Evolutionary conservation across 2,797 vertebrate species (phyloP), one percentile per base, ranked within the genome.

Genomic region (Remorina albescens): DNA sequence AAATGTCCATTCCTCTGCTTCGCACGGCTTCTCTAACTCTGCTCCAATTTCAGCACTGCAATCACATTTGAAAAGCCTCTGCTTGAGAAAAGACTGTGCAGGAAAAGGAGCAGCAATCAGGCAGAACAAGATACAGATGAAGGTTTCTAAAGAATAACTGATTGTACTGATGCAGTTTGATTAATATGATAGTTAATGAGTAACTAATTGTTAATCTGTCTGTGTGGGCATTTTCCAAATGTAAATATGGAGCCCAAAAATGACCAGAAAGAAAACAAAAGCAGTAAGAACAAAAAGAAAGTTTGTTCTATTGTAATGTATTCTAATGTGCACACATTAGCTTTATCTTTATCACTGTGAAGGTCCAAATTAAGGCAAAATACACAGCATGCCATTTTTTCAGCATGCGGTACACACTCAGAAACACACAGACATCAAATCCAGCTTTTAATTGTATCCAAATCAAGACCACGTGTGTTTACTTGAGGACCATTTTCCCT

Each of bases 1-100:
- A 91, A 91, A 86, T 89, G 88, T 90, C 88, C 67, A 90, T 91
- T 87, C 88, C 83, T 88, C 82, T 78, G 72, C 73, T 68, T 37
- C 26, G 32, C 67, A 28, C 63, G 44, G 78, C 71, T 71, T 46
- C 78, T 74, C 72, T 58, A 59, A 62, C 68, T 60, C 71, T 53
- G 34, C 67, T 55, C 28, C 8, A 36, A 62, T 78, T 51, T 83
- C 83, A 85, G 65, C 76, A 71, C 19, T 6, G 25, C 2, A 15
- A 65, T 80, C 55, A 23, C 68, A 49, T 67, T 47, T 5, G 51
- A 59, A 53, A 61, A 30, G 25, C 2, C 4, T 34, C 16, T 3
- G 39, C 49, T 62, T 28, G 6, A 61, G 15, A 68, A 64, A 54
- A 41, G 25, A 54, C 4, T 2, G 1, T 10, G 8, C 9, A 39